phyloP scores from a whole-genome alignment of 2,888 invertebrate genomes.

The Idaea aversata region DNA sequence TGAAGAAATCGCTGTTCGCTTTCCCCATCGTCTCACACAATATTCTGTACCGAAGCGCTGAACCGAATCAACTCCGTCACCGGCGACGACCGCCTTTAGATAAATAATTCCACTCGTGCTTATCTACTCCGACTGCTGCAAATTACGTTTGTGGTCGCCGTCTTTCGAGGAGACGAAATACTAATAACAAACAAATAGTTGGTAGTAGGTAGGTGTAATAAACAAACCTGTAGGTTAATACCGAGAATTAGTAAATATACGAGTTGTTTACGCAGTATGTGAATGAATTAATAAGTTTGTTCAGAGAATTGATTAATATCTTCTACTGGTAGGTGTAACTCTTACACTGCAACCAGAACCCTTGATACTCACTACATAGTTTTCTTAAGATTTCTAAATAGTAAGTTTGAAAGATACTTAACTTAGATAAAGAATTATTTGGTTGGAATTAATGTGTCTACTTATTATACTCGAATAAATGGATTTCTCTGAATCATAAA shows the following conservation, averaged over 20 bases:
- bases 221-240: slow-evolving; percentile 14
- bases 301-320: too few species aligned
- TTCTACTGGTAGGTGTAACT: too few species aligned
- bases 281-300: too few species aligned
- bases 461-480: too few species aligned
- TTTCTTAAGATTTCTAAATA: too few species aligned
- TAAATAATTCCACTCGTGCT: slow-evolving; percentile 65
- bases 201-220: background rate
- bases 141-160: slow-evolving; percentile 57
- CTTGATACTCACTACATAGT: too few species aligned
- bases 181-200: background rate
- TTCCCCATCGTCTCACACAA: slow-evolving; percentile 12
- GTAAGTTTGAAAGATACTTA: too few species aligned
- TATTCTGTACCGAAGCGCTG: slow-evolving; percentile 15
- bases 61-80: slow-evolving; percentile 35
- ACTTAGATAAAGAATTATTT: too few species aligned
- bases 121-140: slow-evolving; percentile 57
- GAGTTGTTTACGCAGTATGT: too few species aligned
- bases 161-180: slow-evolving; percentile 26
- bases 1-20: slow-evolving; percentile 15
- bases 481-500: too few species aligned
- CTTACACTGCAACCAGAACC: too few species aligned
- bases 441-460: too few species aligned
- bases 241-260: background rate
- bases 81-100: slow-evolving; percentile 42